Base-by-base conservation (phyloP, 2,888 invertebrate genomes). In the Rotaria sp. region DNA sequence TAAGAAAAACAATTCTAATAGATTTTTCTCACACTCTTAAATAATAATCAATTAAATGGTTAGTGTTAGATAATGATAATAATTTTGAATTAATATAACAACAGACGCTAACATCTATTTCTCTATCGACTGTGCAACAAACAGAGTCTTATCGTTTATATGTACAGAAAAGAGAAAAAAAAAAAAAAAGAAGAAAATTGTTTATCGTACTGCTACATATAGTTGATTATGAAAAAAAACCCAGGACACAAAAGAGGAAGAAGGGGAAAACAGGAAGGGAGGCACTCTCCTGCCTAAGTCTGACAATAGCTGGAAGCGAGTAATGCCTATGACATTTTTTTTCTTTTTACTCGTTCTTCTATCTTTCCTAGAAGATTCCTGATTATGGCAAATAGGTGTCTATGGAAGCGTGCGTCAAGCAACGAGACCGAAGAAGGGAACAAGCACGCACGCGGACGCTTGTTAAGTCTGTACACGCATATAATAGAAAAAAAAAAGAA, bases 61-160 rank as follows among this genome's bases (percentile, higher is more conserved):
- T n/a, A 30, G 59, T 30, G 11, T 4, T 13, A 30, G 30, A 59
- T 18, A 13, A 59, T 59, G n/a, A n/a, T n/a, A 59, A n/a, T n/a
- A 59, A 59, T 59, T 59, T 59, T 59, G 59, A 59, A 59, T 59
- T 59, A 59, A 59, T 59, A 59, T n/a, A 59, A 30, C 59, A 59
- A 30, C n/a, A 59, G n/a, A n/a, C n/a, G 59, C 59, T 30, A 59
- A 59, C 59, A 59, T 59, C 59, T n/a, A 59, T 59, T 30, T 59
- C 30, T 59, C n/a, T n/a, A n/a, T 15, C 59, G 59, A 59, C 59
- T 59, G n/a, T 59, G 30, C n/a, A 30, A 59, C n/a, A 59, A 59
- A 59, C n/a, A 30, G 59, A 59, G 30, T 59, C 30, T 59, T n/a
- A 59, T 30, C 59, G 59, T 30, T 13, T 15, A 59, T 59, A n/a